A percentile compares a stretch with the other conserved stretches of the same genome.
These are phyloP conservation scores for Brotogeris chrysoptera DNA, from an alignment of 2,797 vertebrate genomes.

Conservation along the genomic window DNA sequence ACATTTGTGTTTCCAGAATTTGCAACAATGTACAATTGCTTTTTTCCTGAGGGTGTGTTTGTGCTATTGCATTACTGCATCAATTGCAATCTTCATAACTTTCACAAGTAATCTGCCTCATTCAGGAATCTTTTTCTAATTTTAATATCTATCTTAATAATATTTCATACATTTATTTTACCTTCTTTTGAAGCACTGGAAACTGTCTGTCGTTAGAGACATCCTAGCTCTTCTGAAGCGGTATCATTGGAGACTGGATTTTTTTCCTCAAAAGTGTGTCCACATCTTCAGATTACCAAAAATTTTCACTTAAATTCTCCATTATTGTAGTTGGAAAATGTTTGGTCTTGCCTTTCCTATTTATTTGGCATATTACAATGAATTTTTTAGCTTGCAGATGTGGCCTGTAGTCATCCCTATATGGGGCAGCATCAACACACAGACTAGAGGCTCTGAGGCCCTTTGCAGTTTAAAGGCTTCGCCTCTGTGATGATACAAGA, in stretches of 20 bases:
- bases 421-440: background rate
- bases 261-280: background rate
- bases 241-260: accelerated
- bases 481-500: background rate
- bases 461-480: background rate
- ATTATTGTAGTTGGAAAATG: background rate
- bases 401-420: background rate
- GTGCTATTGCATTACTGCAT: background rate
- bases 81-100: background rate
- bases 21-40: accelerated
- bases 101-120: background rate
- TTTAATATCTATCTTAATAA: background rate
- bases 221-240: background rate
- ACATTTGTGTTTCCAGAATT: background rate
- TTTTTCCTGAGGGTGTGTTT: background rate
- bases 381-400: background rate
- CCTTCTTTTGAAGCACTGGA: background rate
- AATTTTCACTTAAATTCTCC: background rate
- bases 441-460: background rate
- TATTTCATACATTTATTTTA: background rate
- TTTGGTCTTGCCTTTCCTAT: background rate
- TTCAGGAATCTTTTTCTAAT: background rate
- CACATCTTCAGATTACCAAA: background rate
- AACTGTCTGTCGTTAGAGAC: background rate
- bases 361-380: background rate